phyloP scores from a whole-genome alignment of 35 echinoderm and acorn worm genomes.

The Acanthaster planci region DNA sequence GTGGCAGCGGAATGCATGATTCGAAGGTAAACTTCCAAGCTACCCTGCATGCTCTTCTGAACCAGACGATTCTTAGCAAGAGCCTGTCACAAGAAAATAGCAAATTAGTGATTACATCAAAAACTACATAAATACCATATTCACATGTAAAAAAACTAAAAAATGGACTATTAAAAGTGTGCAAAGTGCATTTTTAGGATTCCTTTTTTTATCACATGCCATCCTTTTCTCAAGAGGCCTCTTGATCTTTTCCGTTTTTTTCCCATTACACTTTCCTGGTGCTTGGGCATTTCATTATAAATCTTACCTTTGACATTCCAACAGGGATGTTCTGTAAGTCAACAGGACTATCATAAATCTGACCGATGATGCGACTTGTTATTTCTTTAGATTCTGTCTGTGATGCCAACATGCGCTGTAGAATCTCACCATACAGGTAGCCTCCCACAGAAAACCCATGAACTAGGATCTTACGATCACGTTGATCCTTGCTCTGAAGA shows the following conservation, averaged over 20 bases:
- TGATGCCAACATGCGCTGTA: slow-evolving; percentile 64
- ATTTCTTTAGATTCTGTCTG: slow-evolving; percentile 55
- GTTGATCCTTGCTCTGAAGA: slow-evolving; percentile 54
- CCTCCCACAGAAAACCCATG: slow-evolving; percentile 83
- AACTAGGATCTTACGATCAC: slow-evolving; percentile 61
- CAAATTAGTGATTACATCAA: too few species aligned
- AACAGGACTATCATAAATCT: slow-evolving; percentile 84
- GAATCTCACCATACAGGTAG: slow-evolving; percentile 82
- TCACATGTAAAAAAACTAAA: too few species aligned
- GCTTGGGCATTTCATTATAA: too few species aligned
- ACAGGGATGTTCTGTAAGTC: slow-evolving; percentile 76
- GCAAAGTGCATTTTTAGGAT: too few species aligned
- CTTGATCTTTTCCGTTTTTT: too few species aligned
- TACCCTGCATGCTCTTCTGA: slow-evolving; percentile 39
- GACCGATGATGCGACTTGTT: slow-evolving; percentile 69
- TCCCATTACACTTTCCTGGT: too few species aligned
- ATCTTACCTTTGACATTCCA: slow-evolving; percentile 68
- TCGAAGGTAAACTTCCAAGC: slow-evolving; percentile 28
- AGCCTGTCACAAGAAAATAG: not conserved
- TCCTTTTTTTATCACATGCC: too few species aligned
- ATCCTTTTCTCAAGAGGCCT: too few species aligned
- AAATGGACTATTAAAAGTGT: too few species aligned
- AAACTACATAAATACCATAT: too few species aligned
- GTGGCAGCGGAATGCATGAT: slow-evolving; percentile 43
- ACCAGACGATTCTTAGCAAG: slow-evolving; percentile 29